Conservation (phyloP, 2,113 vertebrate species). For the Nibea albiflora region DNA sequence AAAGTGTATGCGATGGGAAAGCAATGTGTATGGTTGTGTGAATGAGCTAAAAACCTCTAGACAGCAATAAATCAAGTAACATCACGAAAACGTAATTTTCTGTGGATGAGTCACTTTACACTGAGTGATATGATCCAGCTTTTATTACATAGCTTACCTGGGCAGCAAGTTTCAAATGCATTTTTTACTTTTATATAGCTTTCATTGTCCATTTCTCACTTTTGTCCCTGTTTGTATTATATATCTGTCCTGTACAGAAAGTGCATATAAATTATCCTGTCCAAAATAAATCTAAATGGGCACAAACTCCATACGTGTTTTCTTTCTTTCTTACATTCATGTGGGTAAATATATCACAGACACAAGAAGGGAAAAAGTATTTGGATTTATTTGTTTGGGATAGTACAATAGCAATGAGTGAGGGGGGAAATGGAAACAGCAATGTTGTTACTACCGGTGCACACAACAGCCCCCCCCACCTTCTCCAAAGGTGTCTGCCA, state of each 20-base stretch:
- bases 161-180: conserved; percentile 42
- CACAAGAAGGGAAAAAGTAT: conserved; percentile 70
- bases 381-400: conserved; percentile 81
- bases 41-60: conserved; percentile 35
- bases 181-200: conserved; percentile 73
- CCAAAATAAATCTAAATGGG: conserved; percentile 75
- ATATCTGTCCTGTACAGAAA: conserved; percentile 75
- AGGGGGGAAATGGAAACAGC: conserved; percentile 63
- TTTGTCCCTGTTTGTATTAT: conserved; percentile 73
- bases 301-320: conserved; percentile 54
- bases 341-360: conserved; percentile 48
- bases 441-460: conserved; percentile 75
- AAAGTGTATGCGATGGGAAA: neutral
- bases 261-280: conserved; percentile 75
- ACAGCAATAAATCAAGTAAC: conserved; percentile 27
- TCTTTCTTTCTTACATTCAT: conserved; percentile 1
- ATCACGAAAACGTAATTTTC: conserved; percentile 10
- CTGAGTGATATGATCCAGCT: conserved; percentile 62
- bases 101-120: conserved; percentile 43
- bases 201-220: conserved; percentile 59
- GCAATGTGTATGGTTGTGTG: conserved; percentile 20
- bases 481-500: conserved; percentile 61
- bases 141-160: conserved; percentile 57
- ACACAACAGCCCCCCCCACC: conserved; percentile 66
- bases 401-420: conserved; percentile 79